Conservation (phyloP, 2,797 vertebrate species). For the Nyctibius grandis region DNA sequence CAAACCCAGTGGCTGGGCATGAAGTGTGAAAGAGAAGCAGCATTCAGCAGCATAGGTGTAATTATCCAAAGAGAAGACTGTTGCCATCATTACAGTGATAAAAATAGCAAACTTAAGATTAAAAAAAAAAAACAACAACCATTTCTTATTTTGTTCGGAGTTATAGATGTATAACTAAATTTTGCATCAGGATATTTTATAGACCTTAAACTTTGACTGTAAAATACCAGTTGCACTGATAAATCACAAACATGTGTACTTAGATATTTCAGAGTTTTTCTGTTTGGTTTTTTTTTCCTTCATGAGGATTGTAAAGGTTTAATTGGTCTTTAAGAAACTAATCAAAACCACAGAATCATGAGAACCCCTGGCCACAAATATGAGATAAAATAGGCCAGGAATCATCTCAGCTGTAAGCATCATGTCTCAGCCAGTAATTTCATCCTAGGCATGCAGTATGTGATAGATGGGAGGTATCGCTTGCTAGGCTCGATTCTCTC, state of each 20-base stretch:
- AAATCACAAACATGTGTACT: neutral
- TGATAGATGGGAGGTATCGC: neutral
- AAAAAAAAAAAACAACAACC: neutral
- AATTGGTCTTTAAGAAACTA: neutral
- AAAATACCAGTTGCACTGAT: neutral
- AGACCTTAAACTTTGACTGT: neutral
- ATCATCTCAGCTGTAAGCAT: neutral
- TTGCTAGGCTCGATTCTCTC: neutral
- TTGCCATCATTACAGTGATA: neutral
- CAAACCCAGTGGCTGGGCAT: neutral
- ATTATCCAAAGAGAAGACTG: neutral
- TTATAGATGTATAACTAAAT: neutral
- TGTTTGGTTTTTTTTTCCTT: neutral
- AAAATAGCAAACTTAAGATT: neutral
- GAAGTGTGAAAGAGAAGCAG: neutral
- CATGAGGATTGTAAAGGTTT: neutral
- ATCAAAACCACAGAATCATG: neutral
- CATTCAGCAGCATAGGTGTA: neutral
- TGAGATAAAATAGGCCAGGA: neutral
- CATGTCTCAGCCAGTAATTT: neutral
- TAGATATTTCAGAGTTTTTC: neutral
- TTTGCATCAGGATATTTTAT: neutral
- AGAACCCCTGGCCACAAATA: neutral
- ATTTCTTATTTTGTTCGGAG: neutral
- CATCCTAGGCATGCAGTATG: neutral